Conservation (phyloP, 2,113 vertebrate species). For the Amazona guildingii region DNA sequence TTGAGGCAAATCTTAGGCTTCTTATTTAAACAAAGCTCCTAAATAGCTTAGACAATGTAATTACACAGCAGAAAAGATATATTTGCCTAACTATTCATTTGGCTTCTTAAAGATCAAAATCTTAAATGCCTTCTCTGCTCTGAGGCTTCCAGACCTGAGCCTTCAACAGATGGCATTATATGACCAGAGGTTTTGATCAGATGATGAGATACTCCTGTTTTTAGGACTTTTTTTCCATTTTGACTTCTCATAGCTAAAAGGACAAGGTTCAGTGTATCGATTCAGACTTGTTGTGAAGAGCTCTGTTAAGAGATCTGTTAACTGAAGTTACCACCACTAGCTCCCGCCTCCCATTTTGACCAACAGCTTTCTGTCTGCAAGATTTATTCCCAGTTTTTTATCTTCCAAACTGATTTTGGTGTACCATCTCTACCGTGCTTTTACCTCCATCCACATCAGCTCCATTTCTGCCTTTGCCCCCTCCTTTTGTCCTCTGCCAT, state of each 20-base stretch:
- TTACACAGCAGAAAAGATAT: neutral
- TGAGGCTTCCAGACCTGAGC: neutral
- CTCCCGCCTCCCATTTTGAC: neutral
- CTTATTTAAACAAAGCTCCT: neutral
- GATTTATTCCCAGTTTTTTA: neutral
- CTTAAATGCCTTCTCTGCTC: neutral
- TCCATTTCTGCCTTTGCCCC: neutral
- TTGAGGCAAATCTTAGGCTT: neutral
- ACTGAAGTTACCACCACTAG: neutral
- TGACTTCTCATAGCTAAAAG: neutral
- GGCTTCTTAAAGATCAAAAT: neutral
- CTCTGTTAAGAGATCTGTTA: neutral
- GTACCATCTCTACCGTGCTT: neutral
- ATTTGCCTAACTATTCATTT: neutral
- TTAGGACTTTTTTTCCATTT: neutral
- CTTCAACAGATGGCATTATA: rapidly evolving
- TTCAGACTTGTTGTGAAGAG: neutral
- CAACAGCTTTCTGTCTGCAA: neutral
- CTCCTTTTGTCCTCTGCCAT: neutral
- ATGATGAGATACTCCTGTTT: neutral
- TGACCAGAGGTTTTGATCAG: neutral
- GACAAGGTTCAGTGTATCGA: neutral
- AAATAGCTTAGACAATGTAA: neutral
- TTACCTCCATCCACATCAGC: neutral
- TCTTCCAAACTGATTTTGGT: neutral